Conservation (phyloP, 2,797 vertebrate species). For the Melanotaenia trifasciata region DNA sequence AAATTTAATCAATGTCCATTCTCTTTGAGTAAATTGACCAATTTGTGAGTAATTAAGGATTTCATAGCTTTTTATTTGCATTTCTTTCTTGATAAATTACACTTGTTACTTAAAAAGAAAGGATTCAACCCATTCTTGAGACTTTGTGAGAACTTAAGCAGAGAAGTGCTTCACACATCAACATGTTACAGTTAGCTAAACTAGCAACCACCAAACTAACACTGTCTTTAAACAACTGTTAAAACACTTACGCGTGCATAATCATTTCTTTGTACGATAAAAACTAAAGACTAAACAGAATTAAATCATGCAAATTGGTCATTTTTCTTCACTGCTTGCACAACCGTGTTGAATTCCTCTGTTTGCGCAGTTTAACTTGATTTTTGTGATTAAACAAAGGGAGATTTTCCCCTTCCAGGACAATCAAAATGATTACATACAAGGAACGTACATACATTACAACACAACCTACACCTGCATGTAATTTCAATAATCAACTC, state of each 20-base stretch:
- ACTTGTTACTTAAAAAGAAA: not conserved
- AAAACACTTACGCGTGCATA: not conserved
- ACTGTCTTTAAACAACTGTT: not conserved
- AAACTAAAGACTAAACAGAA: not conserved
- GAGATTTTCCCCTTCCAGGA: constrained; percentile 11
- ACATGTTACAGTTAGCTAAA: not conserved
- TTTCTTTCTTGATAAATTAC: not conserved
- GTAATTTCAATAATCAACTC: constrained; percentile 35
- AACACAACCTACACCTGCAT: constrained; percentile 29
- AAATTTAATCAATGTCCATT: constrained; percentile 6
- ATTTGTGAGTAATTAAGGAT: not conserved
- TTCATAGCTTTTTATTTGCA: not conserved
- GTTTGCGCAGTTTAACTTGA: constrained; percentile 11
- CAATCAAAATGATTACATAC: constrained; percentile 25
- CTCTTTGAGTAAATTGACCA: not conserved
- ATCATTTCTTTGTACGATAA: not conserved
- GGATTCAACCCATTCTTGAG: too few relatives aligned
- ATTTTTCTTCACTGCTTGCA: not conserved
- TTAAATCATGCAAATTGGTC: not conserved
- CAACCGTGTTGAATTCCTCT: constrained; percentile 4
- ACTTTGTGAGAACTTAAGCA: not conserved
- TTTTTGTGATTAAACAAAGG: constrained; percentile 17
- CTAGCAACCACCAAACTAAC: not conserved
- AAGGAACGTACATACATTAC: not conserved
- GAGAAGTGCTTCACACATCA: not conserved